These are phyloP conservation scores for Panulirus ornatus DNA, from an alignment of 1,140 invertebrate species.

Conservation along the genomic window DNA sequence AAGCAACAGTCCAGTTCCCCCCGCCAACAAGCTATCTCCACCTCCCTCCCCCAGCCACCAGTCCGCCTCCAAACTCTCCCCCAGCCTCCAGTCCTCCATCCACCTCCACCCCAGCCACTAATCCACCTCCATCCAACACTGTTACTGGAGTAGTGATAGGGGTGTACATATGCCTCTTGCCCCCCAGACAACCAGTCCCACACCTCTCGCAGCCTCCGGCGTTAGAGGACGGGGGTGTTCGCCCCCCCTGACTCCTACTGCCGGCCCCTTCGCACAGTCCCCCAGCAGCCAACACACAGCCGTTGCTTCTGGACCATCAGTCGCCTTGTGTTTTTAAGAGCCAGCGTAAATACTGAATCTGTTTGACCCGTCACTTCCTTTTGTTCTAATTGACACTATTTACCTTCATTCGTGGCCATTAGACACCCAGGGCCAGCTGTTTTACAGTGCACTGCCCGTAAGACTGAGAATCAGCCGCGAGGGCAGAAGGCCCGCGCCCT, in stretches of 20 bases:
- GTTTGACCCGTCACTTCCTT: conserved; percentile 70
- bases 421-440: conserved; percentile 42
- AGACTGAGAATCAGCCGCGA: conserved; percentile 12
- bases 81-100: neutral
- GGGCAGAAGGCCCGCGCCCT: neutral
- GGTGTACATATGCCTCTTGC: neutral
- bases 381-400: conserved; percentile 73
- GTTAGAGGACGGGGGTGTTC: neutral
- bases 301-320: conserved; percentile 55
- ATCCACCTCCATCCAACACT: too few species aligned
- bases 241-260: neutral
- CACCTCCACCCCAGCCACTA: neutral
- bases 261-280: neutral
- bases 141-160: too few species aligned
- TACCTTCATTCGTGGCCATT: conserved; percentile 72
- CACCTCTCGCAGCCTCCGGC: neutral
- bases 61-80: neutral
- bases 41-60: neutral
- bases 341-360: conserved; percentile 63
- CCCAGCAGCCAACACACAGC: conserved; percentile 13
- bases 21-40: neutral
- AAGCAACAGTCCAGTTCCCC: neutral
- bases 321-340: conserved; percentile 70
- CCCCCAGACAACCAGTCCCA: neutral
- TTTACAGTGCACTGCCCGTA: conserved; percentile 1